These are phyloP conservation scores for Ornithoptera priamus DNA, from an alignment of 2,888 invertebrate species.

Conservation along the genomic window DNA sequence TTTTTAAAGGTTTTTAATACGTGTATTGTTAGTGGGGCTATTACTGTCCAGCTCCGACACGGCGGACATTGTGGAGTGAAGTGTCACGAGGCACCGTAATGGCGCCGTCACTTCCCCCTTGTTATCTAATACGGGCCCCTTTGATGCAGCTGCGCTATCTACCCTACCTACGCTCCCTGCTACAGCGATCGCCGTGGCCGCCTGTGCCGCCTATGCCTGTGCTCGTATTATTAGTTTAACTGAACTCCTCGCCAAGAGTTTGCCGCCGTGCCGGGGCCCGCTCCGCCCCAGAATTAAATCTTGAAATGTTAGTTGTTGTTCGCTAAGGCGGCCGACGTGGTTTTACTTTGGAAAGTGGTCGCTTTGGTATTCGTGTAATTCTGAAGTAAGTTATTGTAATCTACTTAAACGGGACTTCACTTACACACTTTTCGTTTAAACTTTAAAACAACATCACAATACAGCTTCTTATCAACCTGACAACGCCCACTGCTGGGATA, in stretches of 20 bases:
- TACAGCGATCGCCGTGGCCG: slow-evolving; percentile 35
- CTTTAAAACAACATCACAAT: too few relatives aligned
- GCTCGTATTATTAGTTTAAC: slow-evolving; percentile 63
- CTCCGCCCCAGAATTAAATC: slow-evolving; percentile 47
- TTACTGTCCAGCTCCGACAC: too few relatives aligned
- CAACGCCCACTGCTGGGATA: too few relatives aligned
- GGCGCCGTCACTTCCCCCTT: slow-evolving; percentile 67
- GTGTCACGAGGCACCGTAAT: slow-evolving; percentile 62
- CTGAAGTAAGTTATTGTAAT: too few relatives aligned
- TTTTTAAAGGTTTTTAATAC: too few relatives aligned
- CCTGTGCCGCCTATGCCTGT: slow-evolving; percentile 58
- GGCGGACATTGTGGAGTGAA: slow-evolving; percentile 32
- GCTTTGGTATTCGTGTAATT: too few relatives aligned
- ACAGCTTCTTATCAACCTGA: too few relatives aligned
- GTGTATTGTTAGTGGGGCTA: too few relatives aligned
- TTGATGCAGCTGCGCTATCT: slow-evolving; percentile 51
- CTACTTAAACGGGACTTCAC: too few relatives aligned
- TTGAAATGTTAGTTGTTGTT: slow-evolving; percentile 39
- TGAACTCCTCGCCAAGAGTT: slow-evolving; percentile 61
- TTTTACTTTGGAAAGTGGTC: neutral
- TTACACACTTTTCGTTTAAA: too few relatives aligned
- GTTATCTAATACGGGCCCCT: slow-evolving; percentile 62
- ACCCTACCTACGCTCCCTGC: slow-evolving; percentile 37
- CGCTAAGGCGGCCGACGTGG: slow-evolving; percentile 6
- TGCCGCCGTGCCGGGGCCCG: slow-evolving; percentile 44